Percentiles rank a stretch among this genome's conserved stretches.
These are phyloP conservation scores for Cheilosia scutellata DNA, from an alignment of 2,888 invertebrate species.

Conservation along the genomic window DNA sequence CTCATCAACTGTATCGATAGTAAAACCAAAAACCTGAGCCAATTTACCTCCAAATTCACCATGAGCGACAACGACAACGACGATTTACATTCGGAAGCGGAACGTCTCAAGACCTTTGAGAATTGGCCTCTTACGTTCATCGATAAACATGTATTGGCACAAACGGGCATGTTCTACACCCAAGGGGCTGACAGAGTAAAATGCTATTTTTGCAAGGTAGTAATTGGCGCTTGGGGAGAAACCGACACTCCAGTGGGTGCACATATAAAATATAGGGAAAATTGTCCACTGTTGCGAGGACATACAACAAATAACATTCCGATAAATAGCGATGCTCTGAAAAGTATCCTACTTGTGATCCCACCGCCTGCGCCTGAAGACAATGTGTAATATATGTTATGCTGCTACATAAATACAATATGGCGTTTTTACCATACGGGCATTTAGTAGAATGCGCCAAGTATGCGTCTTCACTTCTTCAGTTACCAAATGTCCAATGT, in stretches of 20 bases:
- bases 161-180: slow-evolving; percentile 93
- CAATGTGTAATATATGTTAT: slow-evolving; percentile 96
- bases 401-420: slow-evolving; percentile 93
- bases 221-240: slow-evolving; percentile 92
- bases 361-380: slow-evolving; percentile 85
- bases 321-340: slow-evolving; percentile 81
- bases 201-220: slow-evolving; percentile 92
- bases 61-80: too few relatives aligned
- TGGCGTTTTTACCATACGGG: slow-evolving; percentile 97
- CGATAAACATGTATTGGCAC: slow-evolving; percentile 87
- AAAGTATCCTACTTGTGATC: slow-evolving; percentile 80
- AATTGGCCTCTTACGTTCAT: slow-evolving; percentile 88
- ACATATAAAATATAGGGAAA: slow-evolving; percentile 92
- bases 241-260: slow-evolving; percentile 93
- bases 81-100: slow-evolving; percentile 86
- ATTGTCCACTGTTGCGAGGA: slow-evolving; percentile 90
- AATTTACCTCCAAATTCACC: slow-evolving; percentile 63
- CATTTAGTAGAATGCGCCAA: slow-evolving; percentile 96
- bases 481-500: slow-evolving; percentile 94
- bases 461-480: slow-evolving; percentile 96
- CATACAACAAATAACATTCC: slow-evolving; percentile 88
- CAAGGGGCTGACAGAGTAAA: slow-evolving; percentile 90
- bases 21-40: slow-evolving; percentile 78
- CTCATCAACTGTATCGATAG: slow-evolving; percentile 82
- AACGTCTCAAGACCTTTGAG: slow-evolving; percentile 88